Conservation (phyloP, 1,140 invertebrate genomes). For the Neodiprion lecontei region DNA sequence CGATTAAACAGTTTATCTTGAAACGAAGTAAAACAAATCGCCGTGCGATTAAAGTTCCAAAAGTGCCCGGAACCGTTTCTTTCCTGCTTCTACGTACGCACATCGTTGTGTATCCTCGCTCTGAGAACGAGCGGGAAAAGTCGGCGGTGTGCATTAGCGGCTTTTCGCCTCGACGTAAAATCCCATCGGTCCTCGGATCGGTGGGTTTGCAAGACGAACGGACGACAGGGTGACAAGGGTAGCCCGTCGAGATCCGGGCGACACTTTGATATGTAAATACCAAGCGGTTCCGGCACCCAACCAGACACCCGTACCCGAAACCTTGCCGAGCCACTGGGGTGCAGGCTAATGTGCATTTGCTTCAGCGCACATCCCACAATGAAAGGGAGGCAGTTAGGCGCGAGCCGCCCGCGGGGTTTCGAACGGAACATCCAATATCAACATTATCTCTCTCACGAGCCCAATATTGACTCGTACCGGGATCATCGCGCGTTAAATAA, state of each 20-base stretch:
- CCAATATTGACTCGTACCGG: neutral
- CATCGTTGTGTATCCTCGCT: too few relatives aligned
- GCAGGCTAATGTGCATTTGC: neutral
- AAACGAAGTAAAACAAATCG: too few relatives aligned
- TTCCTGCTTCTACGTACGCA: too few relatives aligned
- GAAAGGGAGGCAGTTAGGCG: constrained; percentile 4
- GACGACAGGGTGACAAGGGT: too few relatives aligned
- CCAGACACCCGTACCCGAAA: neutral
- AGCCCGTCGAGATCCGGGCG: neutral
- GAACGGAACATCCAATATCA: constrained; percentile 5
- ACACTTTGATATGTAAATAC: constrained; percentile 7
- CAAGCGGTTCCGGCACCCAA: neutral
- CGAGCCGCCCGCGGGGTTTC: neutral
- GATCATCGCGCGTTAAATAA: neutral
- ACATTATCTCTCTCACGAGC: constrained; percentile 1
- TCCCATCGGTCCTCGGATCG: neutral
- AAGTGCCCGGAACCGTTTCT: too few relatives aligned
- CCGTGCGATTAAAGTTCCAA: too few relatives aligned
- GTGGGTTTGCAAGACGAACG: too few relatives aligned
- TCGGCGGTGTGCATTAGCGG: neutral
- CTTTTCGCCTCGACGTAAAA: neutral
- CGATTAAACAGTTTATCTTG: too few relatives aligned
- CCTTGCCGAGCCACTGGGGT: neutral
- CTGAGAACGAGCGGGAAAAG: neutral
- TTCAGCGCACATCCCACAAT: neutral